Evolutionary conservation across 2,113 vertebrate species (phyloP).

Genomic region (Tragulus kanchil): DNA sequence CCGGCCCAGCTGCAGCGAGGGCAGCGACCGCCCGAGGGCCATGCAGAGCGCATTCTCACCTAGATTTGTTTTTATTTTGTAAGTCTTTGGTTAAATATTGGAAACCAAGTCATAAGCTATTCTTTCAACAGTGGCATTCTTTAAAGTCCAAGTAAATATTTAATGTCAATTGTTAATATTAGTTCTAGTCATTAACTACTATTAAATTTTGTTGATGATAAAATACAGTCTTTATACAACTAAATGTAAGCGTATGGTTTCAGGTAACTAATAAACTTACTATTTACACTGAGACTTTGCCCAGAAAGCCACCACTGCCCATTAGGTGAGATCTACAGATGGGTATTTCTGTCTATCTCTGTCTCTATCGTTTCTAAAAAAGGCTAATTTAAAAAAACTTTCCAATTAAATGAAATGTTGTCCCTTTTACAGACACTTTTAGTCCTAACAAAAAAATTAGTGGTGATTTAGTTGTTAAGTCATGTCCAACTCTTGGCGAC

Average conservation of each 20-base stretch:
- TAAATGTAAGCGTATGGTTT: not conserved
- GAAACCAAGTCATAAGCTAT: not conserved
- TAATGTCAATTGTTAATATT: not conserved
- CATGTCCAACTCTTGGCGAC: not conserved
- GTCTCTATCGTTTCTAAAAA: not conserved
- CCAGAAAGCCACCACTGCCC: not conserved
- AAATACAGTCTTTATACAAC: not conserved
- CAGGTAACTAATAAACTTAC: no score
- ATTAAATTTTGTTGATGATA: not conserved
- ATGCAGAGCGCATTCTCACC: fast-evolving
- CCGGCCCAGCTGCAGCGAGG: fast-evolving
- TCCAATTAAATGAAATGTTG: not conserved
- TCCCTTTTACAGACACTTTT: not conserved
- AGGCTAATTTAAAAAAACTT: not conserved
- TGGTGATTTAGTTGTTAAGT: not conserved
- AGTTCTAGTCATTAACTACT: not conserved
- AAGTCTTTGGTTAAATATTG: not conserved
- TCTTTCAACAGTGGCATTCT: not conserved
- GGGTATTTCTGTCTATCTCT: not conserved
- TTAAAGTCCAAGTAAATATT: not conserved
- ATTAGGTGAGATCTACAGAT: not conserved
- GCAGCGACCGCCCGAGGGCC: fast-evolving
- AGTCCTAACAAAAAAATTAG: not conserved
- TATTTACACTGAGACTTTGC: no score
- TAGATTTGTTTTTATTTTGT: not conserved